Conservation (phyloP, 2,113 vertebrate species). For the Paramisgurnus dabryanus region DNA sequence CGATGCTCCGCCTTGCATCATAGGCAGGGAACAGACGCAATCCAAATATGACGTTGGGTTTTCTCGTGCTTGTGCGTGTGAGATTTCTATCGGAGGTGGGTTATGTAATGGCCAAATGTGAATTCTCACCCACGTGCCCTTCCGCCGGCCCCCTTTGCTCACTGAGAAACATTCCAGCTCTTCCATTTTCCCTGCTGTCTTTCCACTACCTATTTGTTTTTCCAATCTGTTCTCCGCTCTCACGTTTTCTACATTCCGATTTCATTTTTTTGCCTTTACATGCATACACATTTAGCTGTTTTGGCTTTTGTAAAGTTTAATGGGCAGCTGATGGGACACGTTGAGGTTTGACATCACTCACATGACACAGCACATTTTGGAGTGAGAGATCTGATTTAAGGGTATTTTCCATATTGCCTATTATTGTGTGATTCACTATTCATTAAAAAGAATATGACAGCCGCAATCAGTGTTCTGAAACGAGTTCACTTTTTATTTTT, state of each 20-base stretch:
- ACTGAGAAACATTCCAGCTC: background rate
- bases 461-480: background rate
- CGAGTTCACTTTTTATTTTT: background rate
- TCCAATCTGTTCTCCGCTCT: background rate
- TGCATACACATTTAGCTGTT: background rate
- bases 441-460: background rate
- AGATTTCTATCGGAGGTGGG: slow-evolving; percentile 59
- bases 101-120: slow-evolving; percentile 67
- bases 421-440: background rate
- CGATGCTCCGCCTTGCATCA: slow-evolving; percentile 54
- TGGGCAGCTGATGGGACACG: background rate
- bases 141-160: background rate
- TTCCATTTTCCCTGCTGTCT: background rate
- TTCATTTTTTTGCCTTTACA: slow-evolving; percentile 28
- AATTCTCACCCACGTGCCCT: slow-evolving; percentile 25
- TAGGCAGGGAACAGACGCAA: slow-evolving; percentile 40
- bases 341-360: background rate
- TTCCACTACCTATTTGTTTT: background rate
- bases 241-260: background rate
- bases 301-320: background rate
- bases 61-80: slow-evolving; percentile 46
- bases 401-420: background rate
- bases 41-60: slow-evolving; percentile 51
- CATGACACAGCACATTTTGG: background rate
- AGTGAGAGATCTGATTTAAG: background rate